Evolutionary conservation across 2,888 invertebrate genomes (phyloP), one percentile per base, ranked within the genome.

Genomic region (Chromoteleia sp.): DNA sequence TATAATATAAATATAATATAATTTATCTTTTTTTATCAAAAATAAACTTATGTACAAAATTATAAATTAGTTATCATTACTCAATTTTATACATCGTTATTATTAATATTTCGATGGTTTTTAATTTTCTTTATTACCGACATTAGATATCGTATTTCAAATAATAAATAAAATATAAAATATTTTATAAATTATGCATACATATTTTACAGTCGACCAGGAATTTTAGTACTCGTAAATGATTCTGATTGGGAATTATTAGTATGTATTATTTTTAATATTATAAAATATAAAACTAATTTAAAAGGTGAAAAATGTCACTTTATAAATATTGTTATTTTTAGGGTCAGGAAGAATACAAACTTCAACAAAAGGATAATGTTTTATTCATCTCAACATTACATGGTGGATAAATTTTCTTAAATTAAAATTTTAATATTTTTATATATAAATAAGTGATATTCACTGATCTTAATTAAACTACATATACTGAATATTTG

Each of bases 171-270:
- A n/a, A n/a, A n/a, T n/a, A n/a, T n/a, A n/a, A n/a, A n/a, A n/a
- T n/a, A 8, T 33, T 8, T 33, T 4, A 33, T 1, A 33, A 33
- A 33, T 8, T 8, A 33, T 8, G 2, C 5, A 33, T 33, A 8
- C 41, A 50, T 59, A 88, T 91, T 70, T 74, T 63, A 63, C 86
- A 94, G 94, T 83, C 92, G 98, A 54, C 98, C 98, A 0, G 99
- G 99, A 1, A 99, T 99, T 80, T 92, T 99, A 54, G 98, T 99
- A 0, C 92, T 99, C 1, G 94, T 99, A 6, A 99, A 99, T 89
- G 98, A 99, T 86, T 94, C 96, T 0, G 99, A 99, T 89, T 99
- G 99, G 99, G 98, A 99, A 92, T 92, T 99, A 12, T 91, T 95
- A 91, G 95, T 95, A 93, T 93, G 92, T 89, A 71, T 65, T 61